A percentile compares a stretch with the other conserved stretches of the same genome.
phyloP scores from a whole-genome alignment of 2,888 invertebrate species.

The Sphaeridia pumilis region DNA sequence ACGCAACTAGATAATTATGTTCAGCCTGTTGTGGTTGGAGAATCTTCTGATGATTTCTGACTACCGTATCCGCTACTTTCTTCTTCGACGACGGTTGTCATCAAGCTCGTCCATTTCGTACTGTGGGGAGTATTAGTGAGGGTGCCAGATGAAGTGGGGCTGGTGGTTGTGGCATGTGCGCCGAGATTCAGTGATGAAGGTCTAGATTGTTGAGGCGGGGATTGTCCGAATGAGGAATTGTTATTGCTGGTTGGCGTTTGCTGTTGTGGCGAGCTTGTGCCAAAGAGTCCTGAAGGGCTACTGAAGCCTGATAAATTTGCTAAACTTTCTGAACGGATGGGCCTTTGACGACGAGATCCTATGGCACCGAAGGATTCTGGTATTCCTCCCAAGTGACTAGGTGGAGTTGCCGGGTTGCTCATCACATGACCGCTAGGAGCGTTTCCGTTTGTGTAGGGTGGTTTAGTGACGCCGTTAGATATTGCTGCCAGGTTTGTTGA shows the following conservation, averaged over 20 bases:
- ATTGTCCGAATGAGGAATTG: slow-evolving; percentile 26
- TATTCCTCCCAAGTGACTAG: slow-evolving; percentile 14
- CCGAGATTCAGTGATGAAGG: slow-evolving; percentile 35
- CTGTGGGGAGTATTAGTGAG: slow-evolving; percentile 24
- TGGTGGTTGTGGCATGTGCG: slow-evolving; percentile 21
- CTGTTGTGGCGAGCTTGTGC: background rate
- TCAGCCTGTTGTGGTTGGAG: slow-evolving; percentile 32
- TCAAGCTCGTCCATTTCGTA: slow-evolving; percentile 34
- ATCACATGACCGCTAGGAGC: background rate
- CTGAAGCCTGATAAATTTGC: slow-evolving; percentile 33
- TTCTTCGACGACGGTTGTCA: slow-evolving; percentile 36
- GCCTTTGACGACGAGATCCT: slow-evolving; percentile 24
- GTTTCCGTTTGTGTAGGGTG: slow-evolving; percentile 7
- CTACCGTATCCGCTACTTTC: slow-evolving; percentile 35
- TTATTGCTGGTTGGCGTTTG: background rate
- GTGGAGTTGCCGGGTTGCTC: slow-evolving; percentile 11
- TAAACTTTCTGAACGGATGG: slow-evolving; percentile 34
- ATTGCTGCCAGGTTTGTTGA: slow-evolving; percentile 16
- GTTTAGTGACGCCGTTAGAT: slow-evolving; percentile 6
- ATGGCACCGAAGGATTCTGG: slow-evolving; percentile 8
- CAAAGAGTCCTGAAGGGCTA: slow-evolving; percentile 19
- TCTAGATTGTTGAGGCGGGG: slow-evolving; percentile 29
- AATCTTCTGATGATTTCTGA: slow-evolving; percentile 34
- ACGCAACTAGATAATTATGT: background rate
- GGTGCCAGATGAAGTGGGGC: slow-evolving; percentile 17